Conservation (phyloP, 2,888 invertebrate genomes). For the Apamea epomidion region DNA sequence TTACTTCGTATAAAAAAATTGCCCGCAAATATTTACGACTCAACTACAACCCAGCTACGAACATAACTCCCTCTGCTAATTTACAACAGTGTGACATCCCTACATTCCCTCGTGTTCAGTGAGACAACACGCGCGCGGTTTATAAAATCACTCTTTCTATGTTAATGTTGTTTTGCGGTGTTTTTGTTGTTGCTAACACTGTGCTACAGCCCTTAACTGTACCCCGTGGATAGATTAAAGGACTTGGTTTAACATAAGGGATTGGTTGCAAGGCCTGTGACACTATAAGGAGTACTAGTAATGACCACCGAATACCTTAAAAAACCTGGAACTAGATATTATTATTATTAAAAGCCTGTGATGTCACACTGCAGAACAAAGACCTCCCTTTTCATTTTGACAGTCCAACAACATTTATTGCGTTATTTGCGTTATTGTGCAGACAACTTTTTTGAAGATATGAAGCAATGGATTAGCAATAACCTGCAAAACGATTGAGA, state of each 20-base stretch:
- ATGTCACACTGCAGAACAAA: no score
- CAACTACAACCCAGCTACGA: not conserved
- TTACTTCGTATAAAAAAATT: not conserved
- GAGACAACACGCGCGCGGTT: slow-evolving; percentile 73
- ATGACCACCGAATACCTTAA: not conserved
- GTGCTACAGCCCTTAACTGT: slow-evolving; percentile 46
- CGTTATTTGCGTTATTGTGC: no score
- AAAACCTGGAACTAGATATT: not conserved
- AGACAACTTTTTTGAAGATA: not conserved
- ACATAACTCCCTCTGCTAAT: slow-evolving; percentile 9
- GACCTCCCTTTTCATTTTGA: no score
- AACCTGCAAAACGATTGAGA: not conserved
- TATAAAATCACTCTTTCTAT: slow-evolving; percentile 80
- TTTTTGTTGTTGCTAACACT: slow-evolving; percentile 59
- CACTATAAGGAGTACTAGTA: not conserved
- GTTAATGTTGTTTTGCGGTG: slow-evolving; percentile 73
- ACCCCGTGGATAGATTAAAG: slow-evolving; percentile 37
- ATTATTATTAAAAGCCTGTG: no score
- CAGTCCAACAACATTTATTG: no score
- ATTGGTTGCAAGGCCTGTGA: slow-evolving; percentile 17
- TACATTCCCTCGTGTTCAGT: slow-evolving; percentile 65
- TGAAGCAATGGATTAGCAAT: not conserved
- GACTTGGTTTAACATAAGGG: slow-evolving; percentile 20
- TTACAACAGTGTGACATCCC: slow-evolving; percentile 55
- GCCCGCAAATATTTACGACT: not conserved